These are phyloP conservation scores for Hippopotamus amphibius DNA, from an alignment of 2,113 vertebrate genomes.

Conservation along the genomic window DNA sequence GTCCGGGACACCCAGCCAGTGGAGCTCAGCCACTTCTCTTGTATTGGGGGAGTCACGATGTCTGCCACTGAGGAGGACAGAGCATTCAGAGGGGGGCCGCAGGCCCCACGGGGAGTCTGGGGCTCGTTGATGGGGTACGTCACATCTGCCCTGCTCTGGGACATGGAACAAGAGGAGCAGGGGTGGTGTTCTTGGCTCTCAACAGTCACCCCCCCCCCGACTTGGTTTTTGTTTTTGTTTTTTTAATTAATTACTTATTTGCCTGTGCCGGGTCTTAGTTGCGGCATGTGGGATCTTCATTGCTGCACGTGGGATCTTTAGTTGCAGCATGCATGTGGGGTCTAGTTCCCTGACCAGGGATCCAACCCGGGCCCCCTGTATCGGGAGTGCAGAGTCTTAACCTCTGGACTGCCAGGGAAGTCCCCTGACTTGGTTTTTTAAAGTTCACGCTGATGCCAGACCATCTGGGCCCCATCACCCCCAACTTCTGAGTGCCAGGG, in stretches of 20 bases:
- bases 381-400: too few relatives aligned
- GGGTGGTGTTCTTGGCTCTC: background rate
- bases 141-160: background rate
- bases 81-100: background rate
- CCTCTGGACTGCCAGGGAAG: too few relatives aligned
- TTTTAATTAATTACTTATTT: too few relatives aligned
- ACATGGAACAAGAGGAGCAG: background rate
- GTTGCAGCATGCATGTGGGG: too few relatives aligned
- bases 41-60: background rate
- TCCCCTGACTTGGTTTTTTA: slow-evolving; percentile 14
- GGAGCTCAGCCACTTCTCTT: background rate
- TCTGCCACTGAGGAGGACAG: background rate
- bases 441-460: background rate
- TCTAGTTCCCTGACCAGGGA: too few relatives aligned
- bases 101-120: background rate
- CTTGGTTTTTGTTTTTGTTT: background rate
- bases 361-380: too few relatives aligned
- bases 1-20: background rate
- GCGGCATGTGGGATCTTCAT: too few relatives aligned
- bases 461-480: background rate
- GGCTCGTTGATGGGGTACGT: background rate
- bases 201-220: background rate
- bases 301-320: too few relatives aligned
- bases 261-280: too few relatives aligned
- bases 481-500: background rate